Percentiles rank a stretch among this genome's conserved stretches.
Conservation (phyloP, 2,888 invertebrate species). For the Ophion obscuratus region DNA sequence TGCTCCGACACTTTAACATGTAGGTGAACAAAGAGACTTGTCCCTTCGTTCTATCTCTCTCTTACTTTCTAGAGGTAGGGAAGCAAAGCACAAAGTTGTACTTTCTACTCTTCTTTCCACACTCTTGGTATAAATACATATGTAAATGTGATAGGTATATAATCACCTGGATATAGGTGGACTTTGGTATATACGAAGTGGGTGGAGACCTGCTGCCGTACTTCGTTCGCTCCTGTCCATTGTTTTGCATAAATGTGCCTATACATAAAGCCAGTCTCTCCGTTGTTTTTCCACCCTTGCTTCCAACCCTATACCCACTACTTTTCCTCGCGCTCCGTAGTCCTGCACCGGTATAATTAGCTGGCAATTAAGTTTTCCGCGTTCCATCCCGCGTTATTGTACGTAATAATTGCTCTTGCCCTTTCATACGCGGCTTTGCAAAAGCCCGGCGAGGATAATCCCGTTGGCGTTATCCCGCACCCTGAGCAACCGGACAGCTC, state of each 20-base stretch:
- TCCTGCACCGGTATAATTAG: conserved; percentile 42
- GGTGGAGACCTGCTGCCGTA: background rate
- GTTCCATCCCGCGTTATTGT: conserved; percentile 43
- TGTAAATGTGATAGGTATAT: background rate
- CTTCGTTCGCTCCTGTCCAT: conserved; percentile 13
- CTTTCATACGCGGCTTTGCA: conserved; percentile 38
- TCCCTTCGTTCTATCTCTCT: too few relatives aligned
- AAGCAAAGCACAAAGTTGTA: background rate
- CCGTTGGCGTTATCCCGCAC: conserved; percentile 39
- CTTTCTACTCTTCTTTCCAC: background rate
- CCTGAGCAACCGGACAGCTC: conserved; percentile 6
- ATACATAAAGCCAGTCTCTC: background rate
- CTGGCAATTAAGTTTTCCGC: conserved; percentile 52
- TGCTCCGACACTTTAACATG: background rate
- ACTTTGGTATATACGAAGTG: conserved; percentile 3
- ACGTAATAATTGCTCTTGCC: conserved; percentile 46
- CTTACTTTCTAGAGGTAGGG: too few relatives aligned
- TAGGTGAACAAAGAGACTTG: background rate
- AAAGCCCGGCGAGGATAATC: conserved; percentile 39
- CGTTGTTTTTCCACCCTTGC: background rate
- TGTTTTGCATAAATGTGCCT: background rate
- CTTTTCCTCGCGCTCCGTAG: conserved; percentile 5
- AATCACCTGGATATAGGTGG: background rate
- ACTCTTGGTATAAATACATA: background rate
- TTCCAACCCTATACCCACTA: background rate